phyloP scores from a whole-genome alignment of 2,888 invertebrate species.

The Calephelis perditalis region DNA sequence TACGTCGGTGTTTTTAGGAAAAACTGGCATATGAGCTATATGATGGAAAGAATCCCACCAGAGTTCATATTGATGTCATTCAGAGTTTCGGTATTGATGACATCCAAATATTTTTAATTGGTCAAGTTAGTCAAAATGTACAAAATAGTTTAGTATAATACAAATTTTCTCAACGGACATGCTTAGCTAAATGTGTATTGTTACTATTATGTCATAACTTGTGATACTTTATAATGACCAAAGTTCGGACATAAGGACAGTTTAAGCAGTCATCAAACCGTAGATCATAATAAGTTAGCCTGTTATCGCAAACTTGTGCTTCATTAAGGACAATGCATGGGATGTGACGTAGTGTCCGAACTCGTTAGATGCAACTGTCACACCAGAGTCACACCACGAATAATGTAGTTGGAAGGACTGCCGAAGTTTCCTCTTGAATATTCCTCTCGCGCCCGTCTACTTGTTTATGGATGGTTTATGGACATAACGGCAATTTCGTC shows the following conservation, averaged over 20 bases:
- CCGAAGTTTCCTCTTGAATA: constrained; percentile 73
- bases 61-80: too few relatives aligned
- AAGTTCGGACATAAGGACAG: constrained; percentile 29
- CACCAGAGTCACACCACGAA: constrained; percentile 31
- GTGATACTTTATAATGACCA: constrained; percentile 18
- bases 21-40: too few relatives aligned
- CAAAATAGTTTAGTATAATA: too few relatives aligned
- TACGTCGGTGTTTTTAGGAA: too few relatives aligned
- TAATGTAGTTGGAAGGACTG: constrained; percentile 43
- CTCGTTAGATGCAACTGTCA: constrained; percentile 71
- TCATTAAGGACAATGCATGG: constrained; percentile 72
- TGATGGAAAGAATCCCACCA: too few relatives aligned
- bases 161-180: too few relatives aligned
- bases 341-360: constrained; percentile 58
- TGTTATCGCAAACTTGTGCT: constrained; percentile 60
- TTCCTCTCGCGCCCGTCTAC: constrained; percentile 47
- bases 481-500: constrained; percentile 47
- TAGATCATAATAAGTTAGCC: constrained; percentile 64
- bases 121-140: too few relatives aligned
- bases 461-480: constrained; percentile 52
- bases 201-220: neutral
- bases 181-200: too few relatives aligned
- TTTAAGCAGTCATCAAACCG: constrained; percentile 69
- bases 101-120: too few relatives aligned
- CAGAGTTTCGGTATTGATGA: too few relatives aligned